A percentile compares a stretch with the other conserved stretches of the same genome.
Conservation (phyloP, 1,140 invertebrate genomes). For the Drosophila leontia region DNA sequence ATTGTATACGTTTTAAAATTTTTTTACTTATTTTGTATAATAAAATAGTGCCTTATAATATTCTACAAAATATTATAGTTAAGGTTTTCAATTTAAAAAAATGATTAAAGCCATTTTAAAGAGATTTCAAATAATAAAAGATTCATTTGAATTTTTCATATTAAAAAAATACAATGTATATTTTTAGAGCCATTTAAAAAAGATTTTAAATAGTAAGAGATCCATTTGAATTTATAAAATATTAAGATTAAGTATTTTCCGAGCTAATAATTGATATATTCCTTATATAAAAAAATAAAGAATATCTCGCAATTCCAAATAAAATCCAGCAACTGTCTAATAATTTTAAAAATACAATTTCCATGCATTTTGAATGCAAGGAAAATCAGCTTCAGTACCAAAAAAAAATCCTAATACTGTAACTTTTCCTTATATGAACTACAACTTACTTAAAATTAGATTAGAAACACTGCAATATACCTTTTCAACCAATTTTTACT, state of each 20-base stretch:
- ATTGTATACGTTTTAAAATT: background rate
- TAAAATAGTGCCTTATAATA: background rate
- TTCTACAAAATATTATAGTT: background rate
- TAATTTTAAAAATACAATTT: background rate
- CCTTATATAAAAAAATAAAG: no score
- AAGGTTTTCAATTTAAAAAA: background rate
- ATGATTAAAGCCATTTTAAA: no score
- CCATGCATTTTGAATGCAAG: slow-evolving; percentile 20
- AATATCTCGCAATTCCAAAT: background rate
- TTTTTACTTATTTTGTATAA: background rate
- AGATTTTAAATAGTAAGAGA: background rate
- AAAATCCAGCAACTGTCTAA: slow-evolving; percentile 21
- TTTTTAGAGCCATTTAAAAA: background rate
- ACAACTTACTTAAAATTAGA: slow-evolving; percentile 26
- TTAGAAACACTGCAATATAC: slow-evolving; percentile 49
- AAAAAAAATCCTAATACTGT: background rate
- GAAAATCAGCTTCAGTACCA: slow-evolving; percentile 14
- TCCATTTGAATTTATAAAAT: background rate
- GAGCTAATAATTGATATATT: background rate
- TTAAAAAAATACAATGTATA: background rate
- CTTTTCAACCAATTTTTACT: slow-evolving; percentile 30
- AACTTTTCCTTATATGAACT: slow-evolving; percentile 15
- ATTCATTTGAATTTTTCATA: no score
- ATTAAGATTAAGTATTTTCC: background rate
- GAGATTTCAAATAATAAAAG: no score